Evolutionary conservation across 2,797 vertebrate species (phyloP).

Genomic region (Diceros bicornis): DNA sequence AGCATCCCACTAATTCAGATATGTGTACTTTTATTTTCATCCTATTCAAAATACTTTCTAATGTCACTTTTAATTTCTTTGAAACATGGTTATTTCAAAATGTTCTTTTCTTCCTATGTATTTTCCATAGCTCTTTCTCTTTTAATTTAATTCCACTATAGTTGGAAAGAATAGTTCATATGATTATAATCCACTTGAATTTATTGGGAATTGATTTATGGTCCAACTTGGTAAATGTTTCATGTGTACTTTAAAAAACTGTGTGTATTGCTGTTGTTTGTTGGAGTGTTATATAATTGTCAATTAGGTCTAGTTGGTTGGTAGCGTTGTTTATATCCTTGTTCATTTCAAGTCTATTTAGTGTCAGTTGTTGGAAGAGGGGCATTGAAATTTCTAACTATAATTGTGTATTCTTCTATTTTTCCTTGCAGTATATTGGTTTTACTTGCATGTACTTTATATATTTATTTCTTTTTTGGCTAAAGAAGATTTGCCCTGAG

Average conservation of each 20-base stretch:
- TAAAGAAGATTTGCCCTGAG: too few species aligned
- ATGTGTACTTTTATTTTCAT: background rate
- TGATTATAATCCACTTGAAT: background rate
- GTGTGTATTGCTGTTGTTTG: background rate
- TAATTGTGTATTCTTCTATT: background rate
- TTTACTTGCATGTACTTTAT: background rate
- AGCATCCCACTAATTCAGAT: background rate
- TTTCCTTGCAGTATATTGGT: background rate
- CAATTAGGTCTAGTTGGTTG: background rate
- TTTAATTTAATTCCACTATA: background rate
- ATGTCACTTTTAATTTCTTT: background rate
- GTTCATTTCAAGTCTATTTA: background rate
- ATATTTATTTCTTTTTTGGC: too few species aligned
- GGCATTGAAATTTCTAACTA: background rate
- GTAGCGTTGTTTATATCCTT: background rate
- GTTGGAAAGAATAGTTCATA: background rate
- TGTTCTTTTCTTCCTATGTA: background rate
- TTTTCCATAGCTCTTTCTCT: background rate
- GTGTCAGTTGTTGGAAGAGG: background rate
- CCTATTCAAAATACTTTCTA: background rate
- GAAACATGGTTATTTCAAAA: background rate
- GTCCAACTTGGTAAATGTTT: background rate
- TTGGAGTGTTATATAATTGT: background rate
- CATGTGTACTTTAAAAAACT: background rate
- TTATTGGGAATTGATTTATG: background rate